Evolutionary conservation across 2,113 vertebrate genomes (phyloP).

Genomic region (Naja naja): DNA sequence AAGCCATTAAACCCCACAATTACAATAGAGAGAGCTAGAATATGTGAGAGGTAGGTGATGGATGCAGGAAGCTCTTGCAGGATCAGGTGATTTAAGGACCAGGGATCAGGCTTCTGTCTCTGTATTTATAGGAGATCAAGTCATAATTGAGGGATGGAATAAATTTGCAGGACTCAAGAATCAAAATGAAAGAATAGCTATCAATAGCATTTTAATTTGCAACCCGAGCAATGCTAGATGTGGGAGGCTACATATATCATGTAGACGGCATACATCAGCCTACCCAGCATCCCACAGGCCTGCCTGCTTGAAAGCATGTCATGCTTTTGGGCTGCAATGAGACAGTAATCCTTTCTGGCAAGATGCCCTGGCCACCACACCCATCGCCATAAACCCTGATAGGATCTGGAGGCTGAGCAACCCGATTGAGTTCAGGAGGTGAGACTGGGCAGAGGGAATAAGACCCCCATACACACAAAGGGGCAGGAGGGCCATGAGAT

Average conservation of each 20-base stretch:
- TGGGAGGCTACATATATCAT: background rate
- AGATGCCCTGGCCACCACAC: background rate
- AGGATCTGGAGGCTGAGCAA: background rate
- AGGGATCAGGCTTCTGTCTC: background rate
- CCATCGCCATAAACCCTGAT: background rate
- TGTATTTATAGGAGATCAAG: background rate
- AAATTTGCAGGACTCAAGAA: background rate
- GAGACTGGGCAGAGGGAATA: background rate
- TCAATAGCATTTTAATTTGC: background rate
- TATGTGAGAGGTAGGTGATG: background rate
- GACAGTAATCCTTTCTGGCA: background rate
- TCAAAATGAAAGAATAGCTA: background rate
- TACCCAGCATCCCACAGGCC: background rate
- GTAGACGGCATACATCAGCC: background rate
- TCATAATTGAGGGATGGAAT: background rate
- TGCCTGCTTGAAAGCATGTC: background rate
- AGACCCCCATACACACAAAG: background rate
- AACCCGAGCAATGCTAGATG: background rate
- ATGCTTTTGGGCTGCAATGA: background rate
- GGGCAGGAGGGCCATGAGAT: background rate
- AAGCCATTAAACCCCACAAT: background rate
- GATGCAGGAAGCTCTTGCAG: background rate
- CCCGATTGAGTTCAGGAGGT: background rate
- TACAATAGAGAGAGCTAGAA: background rate
- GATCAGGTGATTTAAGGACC: background rate